Conservation (phyloP, 1,140 invertebrate genomes). For the Ceratosolen fusciceps region DNA sequence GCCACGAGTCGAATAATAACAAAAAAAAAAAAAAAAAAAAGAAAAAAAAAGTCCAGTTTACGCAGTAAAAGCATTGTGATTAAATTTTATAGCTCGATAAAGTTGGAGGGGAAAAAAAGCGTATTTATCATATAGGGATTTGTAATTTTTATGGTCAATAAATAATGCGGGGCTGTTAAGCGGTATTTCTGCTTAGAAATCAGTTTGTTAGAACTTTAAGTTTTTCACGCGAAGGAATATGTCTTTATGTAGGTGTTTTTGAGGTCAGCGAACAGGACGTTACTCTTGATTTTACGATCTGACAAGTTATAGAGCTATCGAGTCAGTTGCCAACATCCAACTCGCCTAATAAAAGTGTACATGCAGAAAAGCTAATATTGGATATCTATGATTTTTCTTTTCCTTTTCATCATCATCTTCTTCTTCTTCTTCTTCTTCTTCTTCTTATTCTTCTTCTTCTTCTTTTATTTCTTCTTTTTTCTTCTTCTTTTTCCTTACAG, state of each 20-base stretch:
- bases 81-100: neutral
- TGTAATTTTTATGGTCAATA: neutral
- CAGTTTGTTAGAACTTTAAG: constrained; percentile 1
- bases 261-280: constrained; percentile 7
- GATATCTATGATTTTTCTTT: constrained; percentile 1
- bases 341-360: constrained; percentile 7
- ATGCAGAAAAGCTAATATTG: constrained; percentile 10
- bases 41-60: too few relatives aligned
- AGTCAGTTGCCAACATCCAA: constrained; percentile 12
- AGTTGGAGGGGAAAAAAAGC: neutral
- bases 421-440: too few relatives aligned
- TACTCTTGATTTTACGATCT: constrained; percentile 4
- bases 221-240: neutral
- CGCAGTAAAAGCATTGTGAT: too few relatives aligned
- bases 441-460: too few relatives aligned
- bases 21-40: too few relatives aligned
- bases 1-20: too few relatives aligned
- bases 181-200: neutral
- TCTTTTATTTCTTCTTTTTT: too few relatives aligned
- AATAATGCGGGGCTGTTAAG: neutral
- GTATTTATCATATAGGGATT: too few relatives aligned
- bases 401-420: too few relatives aligned
- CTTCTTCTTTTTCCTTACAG: neutral
- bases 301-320: constrained; percentile 21
- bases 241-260: constrained; percentile 23